These are phyloP conservation scores for Psix sp. DNA, from an alignment of 1,140 invertebrate genomes.

Conservation along the genomic window DNA sequence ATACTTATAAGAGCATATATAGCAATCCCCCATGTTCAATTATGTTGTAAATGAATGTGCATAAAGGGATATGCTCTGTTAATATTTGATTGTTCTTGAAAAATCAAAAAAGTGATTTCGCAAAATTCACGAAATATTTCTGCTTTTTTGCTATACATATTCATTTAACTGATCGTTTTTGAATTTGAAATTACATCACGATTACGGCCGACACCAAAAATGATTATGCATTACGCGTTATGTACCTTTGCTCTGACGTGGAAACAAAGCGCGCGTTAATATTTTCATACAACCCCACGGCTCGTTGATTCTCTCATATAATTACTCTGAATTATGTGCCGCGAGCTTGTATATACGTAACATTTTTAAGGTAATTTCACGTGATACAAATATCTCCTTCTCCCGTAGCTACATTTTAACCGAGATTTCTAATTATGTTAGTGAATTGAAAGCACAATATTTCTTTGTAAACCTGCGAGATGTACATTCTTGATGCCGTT, in stretches of 20 bases:
- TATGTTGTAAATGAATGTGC: no score
- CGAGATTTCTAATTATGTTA: background rate
- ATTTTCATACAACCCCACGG: slow-evolving; percentile 35
- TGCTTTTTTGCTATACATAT: no score
- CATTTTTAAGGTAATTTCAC: slow-evolving; percentile 36
- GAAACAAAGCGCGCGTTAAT: slow-evolving; percentile 37
- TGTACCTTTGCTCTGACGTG: slow-evolving; percentile 12
- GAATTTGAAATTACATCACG: slow-evolving; percentile 21
- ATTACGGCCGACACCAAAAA: slow-evolving; percentile 18
- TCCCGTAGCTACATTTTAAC: no score
- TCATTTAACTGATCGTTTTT: slow-evolving; percentile 19
- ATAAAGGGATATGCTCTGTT: no score
- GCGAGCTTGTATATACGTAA: slow-evolving; percentile 5
- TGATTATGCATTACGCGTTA: slow-evolving; percentile 14
- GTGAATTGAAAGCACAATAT: no score
- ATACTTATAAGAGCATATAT: no score
- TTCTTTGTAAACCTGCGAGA: no score
- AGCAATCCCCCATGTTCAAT: no score
- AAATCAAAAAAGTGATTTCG: no score
- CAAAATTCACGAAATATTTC: no score
- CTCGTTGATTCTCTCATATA: slow-evolving; percentile 40
- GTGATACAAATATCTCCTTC: background rate
- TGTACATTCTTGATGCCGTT: no score
- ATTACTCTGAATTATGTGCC: slow-evolving; percentile 34
- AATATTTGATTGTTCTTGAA: no score